A percentile compares a stretch with the other conserved stretches of the same genome.
phyloP scores from a whole-genome alignment of 2,888 invertebrate species.

The Ommatoiulus sabulosus region DNA sequence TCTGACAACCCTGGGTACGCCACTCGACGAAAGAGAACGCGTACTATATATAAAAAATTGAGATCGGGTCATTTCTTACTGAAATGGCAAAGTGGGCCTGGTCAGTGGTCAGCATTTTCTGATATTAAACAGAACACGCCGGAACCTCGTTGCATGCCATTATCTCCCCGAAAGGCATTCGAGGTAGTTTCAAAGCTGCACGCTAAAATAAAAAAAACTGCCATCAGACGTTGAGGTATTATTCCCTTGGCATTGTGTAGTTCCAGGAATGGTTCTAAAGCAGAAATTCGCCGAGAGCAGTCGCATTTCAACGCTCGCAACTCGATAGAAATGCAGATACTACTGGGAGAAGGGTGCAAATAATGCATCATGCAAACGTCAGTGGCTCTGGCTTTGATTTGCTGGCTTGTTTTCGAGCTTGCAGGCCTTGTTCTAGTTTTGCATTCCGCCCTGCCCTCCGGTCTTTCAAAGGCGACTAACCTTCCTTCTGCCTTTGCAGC shows the following conservation, averaged over 20 bases:
- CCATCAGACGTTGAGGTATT: background rate
- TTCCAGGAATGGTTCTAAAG: background rate
- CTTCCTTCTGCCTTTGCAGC: background rate
- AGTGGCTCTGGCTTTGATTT: background rate
- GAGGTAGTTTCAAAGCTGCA: background rate
- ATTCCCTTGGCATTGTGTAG: constrained; percentile 1
- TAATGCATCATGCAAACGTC: constrained; percentile 42
- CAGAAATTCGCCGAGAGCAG: constrained; percentile 37
- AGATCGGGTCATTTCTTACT: background rate
- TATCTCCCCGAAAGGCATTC: constrained; percentile 6
- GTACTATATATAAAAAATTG: background rate
- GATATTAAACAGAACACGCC: constrained; percentile 3
- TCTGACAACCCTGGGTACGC: too few relatives aligned
- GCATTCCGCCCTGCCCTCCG: constrained; percentile 17
- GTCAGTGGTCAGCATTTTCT: background rate
- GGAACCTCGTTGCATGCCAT: constrained; percentile 16
- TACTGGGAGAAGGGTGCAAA: background rate
- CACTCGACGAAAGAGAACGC: background rate
- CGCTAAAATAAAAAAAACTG: background rate
- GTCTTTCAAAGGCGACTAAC: constrained; percentile 18
- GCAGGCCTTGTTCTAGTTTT: constrained; percentile 45
- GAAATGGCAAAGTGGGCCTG: background rate
- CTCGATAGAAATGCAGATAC: constrained; percentile 21
- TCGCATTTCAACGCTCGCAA: background rate
- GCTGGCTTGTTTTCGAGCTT: background rate